Evolutionary conservation across 2,888 invertebrate genomes (phyloP).

Genomic region (Terebella lapidaria): DNA sequence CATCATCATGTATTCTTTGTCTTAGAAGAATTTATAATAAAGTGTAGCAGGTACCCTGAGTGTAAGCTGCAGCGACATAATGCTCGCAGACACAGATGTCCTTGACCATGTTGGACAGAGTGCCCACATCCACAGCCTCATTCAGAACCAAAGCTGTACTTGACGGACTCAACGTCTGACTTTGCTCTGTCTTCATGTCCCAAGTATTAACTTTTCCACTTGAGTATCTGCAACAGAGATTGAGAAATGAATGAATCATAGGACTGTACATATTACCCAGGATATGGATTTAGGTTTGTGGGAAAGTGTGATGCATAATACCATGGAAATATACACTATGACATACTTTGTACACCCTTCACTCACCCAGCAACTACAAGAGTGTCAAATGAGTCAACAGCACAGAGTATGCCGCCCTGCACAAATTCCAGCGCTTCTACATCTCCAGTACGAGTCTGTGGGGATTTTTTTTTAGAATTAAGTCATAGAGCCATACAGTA

Average conservation of each 20-base stretch:
- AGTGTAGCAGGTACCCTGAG: too few species aligned
- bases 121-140: slow-evolving; percentile 32
- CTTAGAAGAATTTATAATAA: too few species aligned
- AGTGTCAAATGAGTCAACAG: slow-evolving; percentile 29
- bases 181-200: slow-evolving; percentile 31
- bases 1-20: too few species aligned
- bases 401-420: slow-evolving; percentile 32
- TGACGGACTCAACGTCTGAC: slow-evolving; percentile 38
- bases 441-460: slow-evolving; percentile 23
- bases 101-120: slow-evolving; percentile 33
- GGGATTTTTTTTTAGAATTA: too few species aligned
- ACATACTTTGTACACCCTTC: background rate
- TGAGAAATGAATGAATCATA: background rate
- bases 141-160: slow-evolving; percentile 34
- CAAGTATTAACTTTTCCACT: slow-evolving; percentile 42
- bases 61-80: slow-evolving; percentile 36
- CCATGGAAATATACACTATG: background rate
- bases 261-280: background rate
- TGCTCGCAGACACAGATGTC: slow-evolving; percentile 28
- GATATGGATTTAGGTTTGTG: too few species aligned
- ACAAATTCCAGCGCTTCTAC: slow-evolving; percentile 33
- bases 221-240: slow-evolving; percentile 33
- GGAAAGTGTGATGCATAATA: background rate
- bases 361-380: slow-evolving; percentile 41
- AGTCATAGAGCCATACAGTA: too few species aligned